A percentile compares a stretch with the other conserved stretches of the same genome.
Evolutionary conservation across 2,797 vertebrate species (phyloP).

Genomic region (Catostomus latipinnis): DNA sequence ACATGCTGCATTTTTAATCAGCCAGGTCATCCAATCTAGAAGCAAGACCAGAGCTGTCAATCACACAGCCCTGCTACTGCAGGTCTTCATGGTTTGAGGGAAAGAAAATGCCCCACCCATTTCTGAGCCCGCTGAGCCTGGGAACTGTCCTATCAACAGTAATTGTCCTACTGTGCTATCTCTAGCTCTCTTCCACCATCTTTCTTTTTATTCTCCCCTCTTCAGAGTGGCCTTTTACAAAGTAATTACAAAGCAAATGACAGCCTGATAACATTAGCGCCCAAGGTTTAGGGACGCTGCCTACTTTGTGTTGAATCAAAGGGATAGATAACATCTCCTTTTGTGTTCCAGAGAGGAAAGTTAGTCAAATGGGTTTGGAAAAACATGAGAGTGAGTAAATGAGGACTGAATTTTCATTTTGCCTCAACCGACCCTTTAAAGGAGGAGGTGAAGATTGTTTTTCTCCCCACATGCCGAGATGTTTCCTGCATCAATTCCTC

Average conservation of each 20-base stretch:
- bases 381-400: too few species aligned
- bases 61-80: slow-evolving; percentile 60
- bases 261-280: slow-evolving; percentile 68
- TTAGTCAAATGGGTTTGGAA: too few species aligned
- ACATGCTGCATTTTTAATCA: slow-evolving; percentile 81
- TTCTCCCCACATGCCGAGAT: slow-evolving; percentile 66
- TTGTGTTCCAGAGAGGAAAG: too few species aligned
- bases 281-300: slow-evolving; percentile 48
- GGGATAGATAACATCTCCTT: too few species aligned
- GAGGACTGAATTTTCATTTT: too few species aligned
- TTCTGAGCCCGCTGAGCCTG: too few species aligned
- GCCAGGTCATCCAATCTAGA: slow-evolving; percentile 74
- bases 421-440: background rate
- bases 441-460: slow-evolving; percentile 54
- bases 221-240: slow-evolving; percentile 51
- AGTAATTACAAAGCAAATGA: slow-evolving; percentile 61
- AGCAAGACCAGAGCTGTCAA: slow-evolving; percentile 74
- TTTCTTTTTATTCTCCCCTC: slow-evolving; percentile 46
- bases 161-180: too few species aligned
- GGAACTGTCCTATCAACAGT: too few species aligned
- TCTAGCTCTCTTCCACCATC: slow-evolving; percentile 42
- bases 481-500: slow-evolving; percentile 62
- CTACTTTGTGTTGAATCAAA: slow-evolving; percentile 15
- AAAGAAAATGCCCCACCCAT: slow-evolving; percentile 23
- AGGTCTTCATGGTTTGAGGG: slow-evolving; percentile 37